Percentiles rank a stretch among this genome's conserved stretches.
These are phyloP conservation scores for Melanchra persicariae DNA, from an alignment of 2,888 invertebrate genomes.

Conservation along the genomic window DNA sequence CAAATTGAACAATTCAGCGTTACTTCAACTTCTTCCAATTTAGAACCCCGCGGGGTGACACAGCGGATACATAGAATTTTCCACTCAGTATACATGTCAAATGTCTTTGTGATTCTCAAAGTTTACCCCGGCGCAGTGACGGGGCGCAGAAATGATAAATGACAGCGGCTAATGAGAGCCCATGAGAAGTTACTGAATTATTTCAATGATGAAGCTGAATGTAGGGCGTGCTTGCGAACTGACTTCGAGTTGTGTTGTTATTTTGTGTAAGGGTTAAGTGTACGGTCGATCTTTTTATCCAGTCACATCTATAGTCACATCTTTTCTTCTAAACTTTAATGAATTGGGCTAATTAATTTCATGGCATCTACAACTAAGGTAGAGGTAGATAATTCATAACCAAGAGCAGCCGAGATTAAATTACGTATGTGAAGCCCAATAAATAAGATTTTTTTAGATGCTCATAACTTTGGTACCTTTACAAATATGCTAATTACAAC, in stretches of 20 bases:
- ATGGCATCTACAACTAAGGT: background rate
- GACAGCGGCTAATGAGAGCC: conserved; percentile 74
- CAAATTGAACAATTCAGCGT: conserved; percentile 52
- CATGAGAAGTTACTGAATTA: conserved; percentile 76
- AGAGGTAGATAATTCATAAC: background rate
- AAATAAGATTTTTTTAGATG: background rate
- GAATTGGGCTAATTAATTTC: background rate
- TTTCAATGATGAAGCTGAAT: conserved; percentile 71
- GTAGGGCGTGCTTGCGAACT: conserved; percentile 42
- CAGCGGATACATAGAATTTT: conserved; percentile 72
- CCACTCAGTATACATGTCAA: conserved; percentile 70
- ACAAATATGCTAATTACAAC: background rate
- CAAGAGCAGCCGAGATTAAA: background rate
- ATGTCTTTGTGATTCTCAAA: conserved; percentile 69
- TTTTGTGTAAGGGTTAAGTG: conserved; percentile 17
- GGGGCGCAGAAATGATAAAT: conserved; percentile 70
- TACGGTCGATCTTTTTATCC: background rate
- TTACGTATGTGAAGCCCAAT: no score
- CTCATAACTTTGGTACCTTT: no score
- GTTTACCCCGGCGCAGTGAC: conserved; percentile 59
- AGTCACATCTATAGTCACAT: background rate
- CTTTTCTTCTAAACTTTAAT: background rate
- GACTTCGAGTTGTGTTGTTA: conserved; percentile 29
- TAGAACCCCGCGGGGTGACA: conserved; percentile 48
- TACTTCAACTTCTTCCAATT: conserved; percentile 61